Evolutionary conservation across 1,140 invertebrate species (phyloP).

Genomic region (Manduca sexta): DNA sequence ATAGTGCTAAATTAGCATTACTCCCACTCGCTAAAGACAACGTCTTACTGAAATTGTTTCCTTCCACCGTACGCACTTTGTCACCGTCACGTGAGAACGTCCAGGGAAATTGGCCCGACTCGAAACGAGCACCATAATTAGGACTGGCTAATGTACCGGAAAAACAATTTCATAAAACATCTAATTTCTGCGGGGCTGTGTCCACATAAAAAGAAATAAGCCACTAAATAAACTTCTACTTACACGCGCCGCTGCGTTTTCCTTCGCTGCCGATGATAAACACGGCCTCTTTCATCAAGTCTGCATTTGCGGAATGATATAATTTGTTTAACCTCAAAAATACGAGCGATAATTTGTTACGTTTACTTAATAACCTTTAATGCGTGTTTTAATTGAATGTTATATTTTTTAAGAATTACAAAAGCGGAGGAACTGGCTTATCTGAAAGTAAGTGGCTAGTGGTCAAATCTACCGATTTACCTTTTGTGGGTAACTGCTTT

Average conservation of each 20-base stretch:
- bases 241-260: slow-evolving; percentile 50
- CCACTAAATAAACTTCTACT: slow-evolving; percentile 67
- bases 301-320: slow-evolving; percentile 1
- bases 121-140: slow-evolving; percentile 59
- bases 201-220: slow-evolving; percentile 66
- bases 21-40: slow-evolving; percentile 25
- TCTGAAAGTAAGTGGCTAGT: no score
- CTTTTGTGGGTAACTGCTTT: no score
- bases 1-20: slow-evolving; percentile 27
- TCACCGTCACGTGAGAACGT: slow-evolving; percentile 59
- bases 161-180: slow-evolving; percentile 73
- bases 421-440: no score
- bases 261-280: slow-evolving; percentile 32
- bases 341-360: background rate
- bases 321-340: no score
- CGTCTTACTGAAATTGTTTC: slow-evolving; percentile 30
- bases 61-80: slow-evolving; percentile 34
- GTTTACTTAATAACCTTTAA: no score
- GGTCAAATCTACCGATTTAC: no score
- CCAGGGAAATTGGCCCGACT: slow-evolving; percentile 55
- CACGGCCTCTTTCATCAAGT: slow-evolving; percentile 3
- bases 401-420: no score
- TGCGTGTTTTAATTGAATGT: no score
- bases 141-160: slow-evolving; percentile 64
- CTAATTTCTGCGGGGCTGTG: slow-evolving; percentile 39